Percentiles rank a stretch among this genome's conserved stretches.
Conservation (phyloP, 92 coral and sea anemone genomes). For the Epizoanthus scotinus region DNA sequence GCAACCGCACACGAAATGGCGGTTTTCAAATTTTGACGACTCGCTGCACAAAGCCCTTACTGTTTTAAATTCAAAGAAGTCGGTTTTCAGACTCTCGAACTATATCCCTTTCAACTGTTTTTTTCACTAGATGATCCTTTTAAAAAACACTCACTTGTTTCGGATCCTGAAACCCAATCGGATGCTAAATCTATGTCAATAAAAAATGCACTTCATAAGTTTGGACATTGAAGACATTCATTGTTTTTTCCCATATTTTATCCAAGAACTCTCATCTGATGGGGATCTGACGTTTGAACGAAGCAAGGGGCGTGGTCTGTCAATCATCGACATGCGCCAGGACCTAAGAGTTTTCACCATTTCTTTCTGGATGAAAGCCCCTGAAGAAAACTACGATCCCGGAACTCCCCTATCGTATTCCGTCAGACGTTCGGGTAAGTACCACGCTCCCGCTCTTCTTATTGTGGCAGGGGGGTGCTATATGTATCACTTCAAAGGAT, state of each 20-base stretch:
- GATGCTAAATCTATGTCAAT: neutral
- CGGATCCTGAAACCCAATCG: too few relatives aligned
- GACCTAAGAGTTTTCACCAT: constrained; percentile 85
- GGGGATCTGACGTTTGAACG: constrained; percentile 79
- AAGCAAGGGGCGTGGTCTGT: constrained; percentile 70
- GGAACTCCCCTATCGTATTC: constrained; percentile 96
- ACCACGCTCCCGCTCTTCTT: neutral
- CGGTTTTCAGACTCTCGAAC: too few relatives aligned
- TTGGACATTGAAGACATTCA: neutral
- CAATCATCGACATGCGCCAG: constrained; percentile 72
- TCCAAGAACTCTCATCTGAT: constrained; percentile 66
- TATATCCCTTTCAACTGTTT: too few relatives aligned
- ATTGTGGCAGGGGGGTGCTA: too few relatives aligned
- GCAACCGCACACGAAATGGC: too few relatives aligned
- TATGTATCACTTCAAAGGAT: too few relatives aligned
- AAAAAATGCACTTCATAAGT: neutral
- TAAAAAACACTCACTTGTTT: too few relatives aligned
- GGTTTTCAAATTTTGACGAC: too few relatives aligned
- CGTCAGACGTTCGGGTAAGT: constrained; percentile 70
- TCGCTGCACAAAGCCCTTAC: too few relatives aligned
- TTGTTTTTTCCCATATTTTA: neutral
- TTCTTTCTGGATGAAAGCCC: constrained; percentile 94
- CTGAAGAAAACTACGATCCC: constrained; percentile 62
- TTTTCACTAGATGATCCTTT: too few relatives aligned
- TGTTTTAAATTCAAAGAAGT: too few relatives aligned